Percentiles rank a stretch among this genome's conserved stretches.
These are phyloP conservation scores for Porites cylindrica DNA, from an alignment of 92 coral and sea anemone genomes.

Conservation along the genomic window DNA sequence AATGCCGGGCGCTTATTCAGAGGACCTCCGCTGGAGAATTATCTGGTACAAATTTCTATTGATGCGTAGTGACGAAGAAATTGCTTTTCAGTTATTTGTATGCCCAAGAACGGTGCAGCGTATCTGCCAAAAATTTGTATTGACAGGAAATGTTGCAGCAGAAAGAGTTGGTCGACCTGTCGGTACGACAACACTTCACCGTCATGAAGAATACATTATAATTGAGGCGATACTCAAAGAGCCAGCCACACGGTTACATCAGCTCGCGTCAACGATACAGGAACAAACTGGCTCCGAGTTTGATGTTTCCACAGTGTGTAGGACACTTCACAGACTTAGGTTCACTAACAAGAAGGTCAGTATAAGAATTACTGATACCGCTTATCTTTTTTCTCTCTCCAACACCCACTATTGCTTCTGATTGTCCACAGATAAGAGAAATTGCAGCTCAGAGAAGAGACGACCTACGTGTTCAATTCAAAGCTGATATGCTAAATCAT, in stretches of 20 bases:
- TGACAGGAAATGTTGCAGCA: constrained; percentile 36
- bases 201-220: constrained; percentile 58
- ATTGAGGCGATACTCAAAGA: constrained; percentile 44
- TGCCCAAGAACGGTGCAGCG: constrained; percentile 51
- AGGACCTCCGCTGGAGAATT: constrained; percentile 25
- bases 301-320: constrained; percentile 40
- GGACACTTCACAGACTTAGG: constrained; percentile 20
- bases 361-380: background rate
- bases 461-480: constrained; percentile 37
- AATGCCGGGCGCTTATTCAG: background rate
- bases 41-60: constrained; percentile 26
- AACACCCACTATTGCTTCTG: background rate
- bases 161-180: constrained; percentile 20
- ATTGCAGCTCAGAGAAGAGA: constrained; percentile 57
- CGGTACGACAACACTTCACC: constrained; percentile 26
- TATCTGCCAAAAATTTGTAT: constrained; percentile 8
- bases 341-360: background rate
- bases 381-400: background rate
- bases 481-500: constrained; percentile 24
- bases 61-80: constrained; percentile 36
- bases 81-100: constrained; percentile 33
- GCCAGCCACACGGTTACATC: constrained; percentile 52
- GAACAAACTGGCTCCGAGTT: constrained; percentile 56
- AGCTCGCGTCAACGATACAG: constrained; percentile 27
- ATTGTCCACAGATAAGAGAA: background rate